Evolutionary conservation across 2,888 invertebrate species (phyloP), one percentile per base, ranked within the genome.

Genomic region (Tenthredo distinguenda): DNA sequence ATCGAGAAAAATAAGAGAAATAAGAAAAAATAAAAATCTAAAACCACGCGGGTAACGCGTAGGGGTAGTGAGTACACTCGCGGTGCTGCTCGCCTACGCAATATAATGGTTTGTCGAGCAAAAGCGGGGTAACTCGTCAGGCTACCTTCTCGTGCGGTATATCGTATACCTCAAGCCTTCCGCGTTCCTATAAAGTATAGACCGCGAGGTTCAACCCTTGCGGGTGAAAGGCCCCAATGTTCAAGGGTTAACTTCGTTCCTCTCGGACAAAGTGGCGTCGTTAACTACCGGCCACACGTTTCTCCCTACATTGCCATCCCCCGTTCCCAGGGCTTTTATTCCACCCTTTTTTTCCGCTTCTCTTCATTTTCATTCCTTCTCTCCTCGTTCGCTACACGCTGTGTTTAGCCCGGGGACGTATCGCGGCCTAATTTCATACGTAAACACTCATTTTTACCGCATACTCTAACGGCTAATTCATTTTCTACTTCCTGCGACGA

Each of bases 171-270:
- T 72, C n/a, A 74, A 68, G 34, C 68, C 74, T 74, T 40, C 74
- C 43, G 31, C 43, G 74, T 31, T 43, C 21, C 40, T 74, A 40
- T 47, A 40, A 43, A 40, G 43, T 74, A 26, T 26, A 74, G 74
- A 40, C 77, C 77, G 12, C 31, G 34, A 50, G 47, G 77, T 77
- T 77, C 34, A 77, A 50, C 77, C 77, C 77, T 50, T 55, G 77
- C 55, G 77, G 77, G 77, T 12, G n/a, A 77, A 55, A 55, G 77
- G 77, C 21, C 55, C 10, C 9, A 34, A 77, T 34, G 77, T 77
- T 50, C 55, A 34, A 77, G 77, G 77, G 77, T 77, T 77, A 77
- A 55, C 50, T 77, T 55, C 15, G 77, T 77, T 77, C 55, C 77
- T 31, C 40, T 26, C 18, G 50, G 55, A 77, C 77, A 77, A 77